Base-by-base conservation (phyloP, 2,113 vertebrate species). In the Ophthalmotilapia sp. region DNA sequence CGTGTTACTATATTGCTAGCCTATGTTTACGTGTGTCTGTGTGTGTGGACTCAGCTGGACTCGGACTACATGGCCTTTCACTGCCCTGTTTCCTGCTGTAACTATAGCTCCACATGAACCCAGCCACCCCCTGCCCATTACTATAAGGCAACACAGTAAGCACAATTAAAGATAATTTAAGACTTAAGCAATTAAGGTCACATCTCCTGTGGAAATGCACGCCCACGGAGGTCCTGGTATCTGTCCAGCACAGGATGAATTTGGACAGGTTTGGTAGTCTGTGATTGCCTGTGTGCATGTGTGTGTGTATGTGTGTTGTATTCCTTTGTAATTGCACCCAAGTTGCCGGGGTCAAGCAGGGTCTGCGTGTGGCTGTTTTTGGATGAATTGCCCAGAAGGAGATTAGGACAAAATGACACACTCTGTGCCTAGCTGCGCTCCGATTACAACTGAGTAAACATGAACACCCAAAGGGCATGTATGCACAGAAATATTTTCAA, bases 141-240 rank as follows among this genome's bases (percentile, higher is more conserved):
- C 94, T 93, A 93, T 93, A 96, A 95, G 91, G 94, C 90, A 92
- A 95, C 96, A 95, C 91, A 94, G 93, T 77, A 45, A 81, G 91
- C 80, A 95, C 95, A 97, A 97, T 97, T 97, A 97, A 96, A 97
- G 93, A 94, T 96, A 96, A 96, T 97, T 98, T 97, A 95, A 96
- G 95, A 96, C 87, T 96, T 96, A 96, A 95, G 94, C 96, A 97
- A 96, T 97, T 97, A 96, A 94, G 70, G 89, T 82, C 92, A 95
- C 94, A 96, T 95, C 92, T 93, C 95, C 96, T 96, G 93, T 95
- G 95, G 94, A 96, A 97, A 95, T 94, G 86, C 90, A 92, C 96
- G 53, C 90, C 92, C 91, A 88, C 49, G 90, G 90, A 95, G 96
- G 96, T 95, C 95, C 96, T 96, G 95, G 95, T 94, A 80, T 92